A percentile compares a stretch with the other conserved stretches of the same genome.
Conservation (phyloP, 2,113 vertebrate species). For the Ptilonorhynchus violaceus region DNA sequence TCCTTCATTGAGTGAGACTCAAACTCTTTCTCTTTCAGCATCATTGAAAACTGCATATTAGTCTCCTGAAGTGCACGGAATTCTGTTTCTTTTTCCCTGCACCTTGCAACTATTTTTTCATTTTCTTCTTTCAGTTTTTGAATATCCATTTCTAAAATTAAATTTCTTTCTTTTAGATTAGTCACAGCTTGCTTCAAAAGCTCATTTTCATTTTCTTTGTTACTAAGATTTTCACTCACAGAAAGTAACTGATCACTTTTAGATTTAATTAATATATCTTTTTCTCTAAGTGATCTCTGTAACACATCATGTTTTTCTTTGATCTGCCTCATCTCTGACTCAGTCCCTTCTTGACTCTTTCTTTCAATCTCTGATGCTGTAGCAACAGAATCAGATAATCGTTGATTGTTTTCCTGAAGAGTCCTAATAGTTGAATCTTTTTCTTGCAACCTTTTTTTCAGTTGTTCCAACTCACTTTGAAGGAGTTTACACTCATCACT, state of each 20-base stretch:
- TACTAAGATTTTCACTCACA: constrained; percentile 83
- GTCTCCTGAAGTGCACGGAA: constrained; percentile 94
- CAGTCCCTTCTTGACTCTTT: constrained; percentile 70
- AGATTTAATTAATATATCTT: constrained; percentile 94
- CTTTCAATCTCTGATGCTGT: constrained; percentile 80
- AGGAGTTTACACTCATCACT: constrained; percentile 55
- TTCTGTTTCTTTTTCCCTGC: constrained; percentile 88
- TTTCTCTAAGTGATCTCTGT: constrained; percentile 89
- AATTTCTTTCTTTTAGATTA: constrained; percentile 91
- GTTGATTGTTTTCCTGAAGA: constrained; percentile 91
- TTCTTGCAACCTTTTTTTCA: constrained; percentile 78
- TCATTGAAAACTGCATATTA: constrained; percentile 94
- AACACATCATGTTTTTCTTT: constrained; percentile 81
- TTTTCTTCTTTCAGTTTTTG: constrained; percentile 91
- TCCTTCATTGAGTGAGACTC: constrained; percentile 86
- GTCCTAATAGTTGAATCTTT: constrained; percentile 83
- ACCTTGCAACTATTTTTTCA: constrained; percentile 78
- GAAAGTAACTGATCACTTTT: constrained; percentile 89
- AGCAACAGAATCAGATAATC: constrained; percentile 82
- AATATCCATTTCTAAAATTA: constrained; percentile 89
- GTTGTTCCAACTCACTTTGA: constrained; percentile 70
- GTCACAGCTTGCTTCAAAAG: constrained; percentile 94
- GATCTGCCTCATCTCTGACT: constrained; percentile 79
- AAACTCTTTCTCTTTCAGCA: constrained; percentile 93
- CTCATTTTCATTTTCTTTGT: constrained; percentile 92